These are phyloP conservation scores for Gallinago media DNA, from an alignment of 2,113 vertebrate species.

Conservation along the genomic window DNA sequence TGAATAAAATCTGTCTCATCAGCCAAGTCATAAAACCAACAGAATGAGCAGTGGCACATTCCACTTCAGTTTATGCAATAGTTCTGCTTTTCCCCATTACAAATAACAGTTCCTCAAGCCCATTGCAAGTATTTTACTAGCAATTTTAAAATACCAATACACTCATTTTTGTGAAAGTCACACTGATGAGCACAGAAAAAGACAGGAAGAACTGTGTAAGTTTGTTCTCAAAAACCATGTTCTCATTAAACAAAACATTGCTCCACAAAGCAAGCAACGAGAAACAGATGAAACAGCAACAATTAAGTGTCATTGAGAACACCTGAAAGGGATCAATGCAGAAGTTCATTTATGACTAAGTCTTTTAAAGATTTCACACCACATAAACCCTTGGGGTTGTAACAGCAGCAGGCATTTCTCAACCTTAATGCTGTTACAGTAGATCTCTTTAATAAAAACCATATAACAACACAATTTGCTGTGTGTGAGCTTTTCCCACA, in stretches of 20 bases:
- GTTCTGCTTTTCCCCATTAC: not conserved
- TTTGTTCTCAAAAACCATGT: not conserved
- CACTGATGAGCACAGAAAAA: not conserved
- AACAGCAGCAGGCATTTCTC: not conserved
- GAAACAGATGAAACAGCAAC: not conserved
- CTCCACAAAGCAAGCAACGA: not conserved
- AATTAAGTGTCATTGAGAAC: not conserved
- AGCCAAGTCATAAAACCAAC: constrained; percentile 14
- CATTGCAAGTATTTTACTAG: not conserved
- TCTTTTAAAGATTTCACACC: not conserved
- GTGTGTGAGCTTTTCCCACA: not conserved
- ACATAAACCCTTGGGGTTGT: not conserved
- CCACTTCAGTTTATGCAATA: not conserved
- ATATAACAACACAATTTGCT: not conserved
- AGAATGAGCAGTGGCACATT: not conserved
- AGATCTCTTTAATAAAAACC: not conserved
- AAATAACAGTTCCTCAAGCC: not conserved
- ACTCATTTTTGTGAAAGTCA: not conserved
- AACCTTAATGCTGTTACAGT: not conserved
- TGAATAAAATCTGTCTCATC: not conserved
- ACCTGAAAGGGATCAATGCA: not conserved
- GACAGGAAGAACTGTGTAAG: accelerated
- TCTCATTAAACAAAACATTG: not conserved
- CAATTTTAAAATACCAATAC: not conserved
- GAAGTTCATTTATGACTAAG: not conserved